Conservation (phyloP, 2,888 invertebrate species). For the Lysandra coridon region DNA sequence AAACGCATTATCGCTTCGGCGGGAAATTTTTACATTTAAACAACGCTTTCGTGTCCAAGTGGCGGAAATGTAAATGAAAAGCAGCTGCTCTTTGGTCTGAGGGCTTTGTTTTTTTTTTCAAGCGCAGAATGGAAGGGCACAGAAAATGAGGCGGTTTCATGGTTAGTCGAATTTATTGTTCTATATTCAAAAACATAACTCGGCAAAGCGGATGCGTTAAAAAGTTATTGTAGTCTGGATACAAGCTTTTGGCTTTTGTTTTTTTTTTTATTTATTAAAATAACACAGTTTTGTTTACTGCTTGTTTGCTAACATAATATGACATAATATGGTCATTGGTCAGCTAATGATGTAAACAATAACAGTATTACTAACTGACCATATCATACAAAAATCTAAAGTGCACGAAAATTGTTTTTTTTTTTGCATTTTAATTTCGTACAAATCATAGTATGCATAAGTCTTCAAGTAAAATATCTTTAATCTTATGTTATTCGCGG, state of each 20-base stretch:
- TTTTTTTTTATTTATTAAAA: not conserved
- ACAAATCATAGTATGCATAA: not conserved
- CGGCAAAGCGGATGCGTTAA: conserved; percentile 5
- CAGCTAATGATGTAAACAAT: not conserved
- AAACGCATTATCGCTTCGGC: conserved; percentile 44
- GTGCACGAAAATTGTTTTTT: not conserved
- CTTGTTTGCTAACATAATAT: not conserved
- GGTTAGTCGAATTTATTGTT: conserved; percentile 63
- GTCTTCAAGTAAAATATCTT: not conserved
- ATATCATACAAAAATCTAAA: not conserved
- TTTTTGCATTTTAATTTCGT: not conserved
- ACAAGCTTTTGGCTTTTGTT: conserved; percentile 5
- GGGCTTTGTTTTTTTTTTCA: conserved; percentile 55
- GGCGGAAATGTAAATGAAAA: conserved; percentile 63
- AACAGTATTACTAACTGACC: not conserved
- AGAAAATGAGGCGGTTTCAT: conserved; percentile 74
- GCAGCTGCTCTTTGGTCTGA: conserved; percentile 57
- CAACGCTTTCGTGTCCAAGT: conserved; percentile 52
- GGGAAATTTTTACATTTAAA: conserved; percentile 41
- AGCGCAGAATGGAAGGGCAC: conserved; percentile 69
- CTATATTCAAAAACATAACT: conserved; percentile 27
- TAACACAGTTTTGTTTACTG: not conserved
- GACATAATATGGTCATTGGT: not conserved
- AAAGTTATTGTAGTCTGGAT: conserved; percentile 15
- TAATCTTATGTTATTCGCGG: not conserved